Conservation (phyloP, 2,113 vertebrate species). For the Dasyurus viverrinus region DNA sequence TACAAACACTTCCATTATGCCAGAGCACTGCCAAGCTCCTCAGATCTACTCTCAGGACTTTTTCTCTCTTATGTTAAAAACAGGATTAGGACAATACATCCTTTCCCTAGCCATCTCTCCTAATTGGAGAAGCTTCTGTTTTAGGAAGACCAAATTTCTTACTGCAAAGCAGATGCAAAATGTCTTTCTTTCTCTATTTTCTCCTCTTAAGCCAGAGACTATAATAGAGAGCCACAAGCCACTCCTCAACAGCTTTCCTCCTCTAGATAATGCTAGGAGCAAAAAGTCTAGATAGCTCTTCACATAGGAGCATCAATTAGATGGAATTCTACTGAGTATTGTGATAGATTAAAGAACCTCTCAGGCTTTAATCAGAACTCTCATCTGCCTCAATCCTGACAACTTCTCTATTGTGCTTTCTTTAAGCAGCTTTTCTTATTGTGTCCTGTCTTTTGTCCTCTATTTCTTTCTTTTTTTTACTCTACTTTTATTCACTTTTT, state of each 20-base stretch:
- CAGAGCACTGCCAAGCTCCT: neutral
- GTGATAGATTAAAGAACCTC: neutral
- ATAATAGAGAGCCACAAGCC: neutral
- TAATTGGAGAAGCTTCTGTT: neutral
- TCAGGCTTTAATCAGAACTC: neutral
- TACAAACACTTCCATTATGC: neutral
- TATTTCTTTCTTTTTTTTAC: neutral
- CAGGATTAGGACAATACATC: neutral
- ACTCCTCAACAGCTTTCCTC: neutral
- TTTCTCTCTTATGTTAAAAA: neutral
- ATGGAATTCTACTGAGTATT: neutral
- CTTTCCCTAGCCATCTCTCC: neutral
- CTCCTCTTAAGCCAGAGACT: neutral
- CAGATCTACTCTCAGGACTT: neutral
- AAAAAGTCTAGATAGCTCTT: neutral
- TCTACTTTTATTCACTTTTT: neutral
- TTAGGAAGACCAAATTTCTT: neutral
- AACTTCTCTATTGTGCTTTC: neutral
- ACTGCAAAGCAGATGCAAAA: neutral
- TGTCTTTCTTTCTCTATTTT: neutral
- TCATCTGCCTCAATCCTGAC: neutral
- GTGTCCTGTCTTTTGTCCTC: neutral
- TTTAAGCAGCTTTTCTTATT: neutral
- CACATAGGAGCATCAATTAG: neutral
- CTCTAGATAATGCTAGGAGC: neutral